Base-by-base conservation (phyloP, 2,797 vertebrate genomes). In the Enteromius paludinosus region DNA sequence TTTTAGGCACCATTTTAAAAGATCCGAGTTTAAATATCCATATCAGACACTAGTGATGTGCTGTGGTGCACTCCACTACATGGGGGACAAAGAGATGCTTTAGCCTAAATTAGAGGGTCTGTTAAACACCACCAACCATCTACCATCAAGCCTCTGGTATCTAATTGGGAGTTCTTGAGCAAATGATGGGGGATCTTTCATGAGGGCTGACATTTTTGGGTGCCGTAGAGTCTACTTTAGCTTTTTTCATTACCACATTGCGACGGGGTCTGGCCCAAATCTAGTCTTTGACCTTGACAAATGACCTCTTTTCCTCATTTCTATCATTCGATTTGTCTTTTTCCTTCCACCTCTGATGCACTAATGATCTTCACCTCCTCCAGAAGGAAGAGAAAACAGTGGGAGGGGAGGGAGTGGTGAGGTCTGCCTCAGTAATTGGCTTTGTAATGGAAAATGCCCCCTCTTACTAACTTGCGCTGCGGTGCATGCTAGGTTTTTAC, bases 151-250 rank as follows among this genome's bases (percentile, higher is more conserved):
- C 86, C 88, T 86, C 86, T 83, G 79, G 89, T 84, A 87, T 89
- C 94, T 94, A 94, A 95, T 92, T 95, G 92, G 90, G 92, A 88
- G 90, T 91, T 86, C 80, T 85, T 88, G 56, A 76, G 74, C 92
- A 95, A 92, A 95, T 93, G 93, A 96, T 93, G 89, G 90, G 90
- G 92, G 91, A 92, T 92, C 92, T 95, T 93, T 93, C 84, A 93
- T 90, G 94, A 88, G 92, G 90, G 92, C 90, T 93, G 91, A 94
- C 88, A 95, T 95, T 95, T 81, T 94, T 88, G 91, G 94, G 94
- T 94, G 94, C 93, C 95, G 90, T 91, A 83, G 89, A 91, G 95
- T 95, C 95, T 95, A 70, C 28, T 84, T 86, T 72, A 47, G 66
- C 62, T 73, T 81, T 90, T 70, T 84, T 89, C 68, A 66, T 83